phyloP scores from a whole-genome alignment of 2,797 vertebrate species.

The Syndactyla subalaris region DNA sequence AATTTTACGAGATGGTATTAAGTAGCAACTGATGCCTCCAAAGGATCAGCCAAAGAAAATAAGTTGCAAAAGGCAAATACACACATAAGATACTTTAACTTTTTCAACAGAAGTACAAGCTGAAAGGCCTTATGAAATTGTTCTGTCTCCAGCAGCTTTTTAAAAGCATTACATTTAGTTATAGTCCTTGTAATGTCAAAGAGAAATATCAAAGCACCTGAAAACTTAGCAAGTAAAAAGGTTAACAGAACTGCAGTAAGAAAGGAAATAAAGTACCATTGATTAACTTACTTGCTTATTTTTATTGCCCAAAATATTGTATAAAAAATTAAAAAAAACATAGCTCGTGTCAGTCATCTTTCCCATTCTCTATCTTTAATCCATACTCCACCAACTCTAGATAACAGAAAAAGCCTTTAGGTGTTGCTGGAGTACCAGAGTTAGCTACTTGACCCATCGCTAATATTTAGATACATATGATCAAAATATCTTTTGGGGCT shows the following conservation, averaged over 20 bases:
- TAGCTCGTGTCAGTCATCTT: background rate
- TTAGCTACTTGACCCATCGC: background rate
- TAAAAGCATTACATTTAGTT: background rate
- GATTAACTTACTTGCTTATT: background rate
- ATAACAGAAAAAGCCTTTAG: background rate
- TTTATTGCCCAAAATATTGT: background rate
- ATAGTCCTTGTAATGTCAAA: constrained; percentile 16
- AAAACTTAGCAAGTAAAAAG: constrained; percentile 50
- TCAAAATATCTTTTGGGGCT: background rate
- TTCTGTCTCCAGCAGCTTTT: background rate
- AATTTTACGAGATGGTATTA: constrained; percentile 10
- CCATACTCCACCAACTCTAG: background rate
- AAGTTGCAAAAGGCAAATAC: constrained; percentile 35
- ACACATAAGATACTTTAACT: background rate
- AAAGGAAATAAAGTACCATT: constrained; percentile 18
- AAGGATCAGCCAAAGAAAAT: constrained; percentile 47
- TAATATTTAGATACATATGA: background rate
- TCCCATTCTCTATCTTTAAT: background rate
- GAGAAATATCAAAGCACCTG: constrained; percentile 38
- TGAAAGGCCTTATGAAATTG: background rate
- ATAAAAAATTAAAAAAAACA: background rate
- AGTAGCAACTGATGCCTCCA: constrained; percentile 23
- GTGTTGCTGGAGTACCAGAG: background rate
- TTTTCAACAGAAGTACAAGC: constrained; percentile 37
- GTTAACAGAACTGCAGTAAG: background rate